phyloP scores from a whole-genome alignment of 2,113 vertebrate species.

The Apteryx mantelli region DNA sequence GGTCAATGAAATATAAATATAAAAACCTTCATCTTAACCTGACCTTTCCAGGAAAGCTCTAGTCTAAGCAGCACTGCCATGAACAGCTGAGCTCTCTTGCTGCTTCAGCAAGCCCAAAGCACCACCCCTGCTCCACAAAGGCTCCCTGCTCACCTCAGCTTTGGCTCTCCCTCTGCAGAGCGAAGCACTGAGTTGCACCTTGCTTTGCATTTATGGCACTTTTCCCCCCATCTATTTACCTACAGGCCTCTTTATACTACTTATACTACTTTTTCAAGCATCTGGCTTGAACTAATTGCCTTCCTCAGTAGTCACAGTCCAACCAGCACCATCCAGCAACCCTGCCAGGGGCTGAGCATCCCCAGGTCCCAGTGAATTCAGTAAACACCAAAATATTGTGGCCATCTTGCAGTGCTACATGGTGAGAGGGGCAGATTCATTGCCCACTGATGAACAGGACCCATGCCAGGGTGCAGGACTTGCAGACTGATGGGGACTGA shows the following conservation, averaged over 20 bases:
- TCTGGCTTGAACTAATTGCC: neutral
- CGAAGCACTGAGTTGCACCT: accelerated
- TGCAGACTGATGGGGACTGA: neutral
- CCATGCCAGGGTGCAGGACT: neutral
- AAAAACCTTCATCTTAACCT: neutral
- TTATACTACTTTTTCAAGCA: neutral
- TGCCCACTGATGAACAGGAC: neutral
- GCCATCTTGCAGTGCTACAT: too few species aligned
- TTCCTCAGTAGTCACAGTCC: neutral
- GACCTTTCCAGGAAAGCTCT: constrained; percentile 29
- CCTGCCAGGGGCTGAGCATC: neutral
- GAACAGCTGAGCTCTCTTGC: neutral
- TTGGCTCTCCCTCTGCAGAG: neutral
- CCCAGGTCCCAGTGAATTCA: neutral
- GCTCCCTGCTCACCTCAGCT: neutral
- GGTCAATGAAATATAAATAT: neutral
- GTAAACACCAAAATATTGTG: too few species aligned
- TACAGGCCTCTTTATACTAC: neutral
- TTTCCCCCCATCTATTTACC: neutral
- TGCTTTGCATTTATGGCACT: neutral
- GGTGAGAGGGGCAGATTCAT: too few species aligned
- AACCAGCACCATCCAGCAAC: neutral
- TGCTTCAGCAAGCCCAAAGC: neutral
- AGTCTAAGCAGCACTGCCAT: neutral
- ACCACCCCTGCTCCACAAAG: neutral